phyloP scores from a whole-genome alignment of 2,797 vertebrate genomes.

The Staurois parvus region DNA sequence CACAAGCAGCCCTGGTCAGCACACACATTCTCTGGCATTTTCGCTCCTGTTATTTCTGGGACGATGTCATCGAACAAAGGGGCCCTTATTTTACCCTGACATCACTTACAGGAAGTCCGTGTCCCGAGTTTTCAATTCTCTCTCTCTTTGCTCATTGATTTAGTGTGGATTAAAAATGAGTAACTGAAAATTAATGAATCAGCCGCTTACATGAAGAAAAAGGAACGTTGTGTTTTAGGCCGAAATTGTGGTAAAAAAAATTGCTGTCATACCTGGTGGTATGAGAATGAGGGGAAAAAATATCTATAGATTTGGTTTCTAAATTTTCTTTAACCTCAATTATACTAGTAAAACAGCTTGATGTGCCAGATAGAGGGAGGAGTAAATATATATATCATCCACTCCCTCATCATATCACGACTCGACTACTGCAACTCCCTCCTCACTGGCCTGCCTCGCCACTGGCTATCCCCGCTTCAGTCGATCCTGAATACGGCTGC shows the following conservation, averaged over 20 bases:
- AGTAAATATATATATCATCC: too few species aligned
- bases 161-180: constrained; percentile 54
- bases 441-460: too few species aligned
- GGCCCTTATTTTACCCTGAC: constrained; percentile 39
- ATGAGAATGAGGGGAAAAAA: too few species aligned
- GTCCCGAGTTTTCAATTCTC: constrained; percentile 20
- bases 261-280: too few species aligned
- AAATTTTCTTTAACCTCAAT: too few species aligned
- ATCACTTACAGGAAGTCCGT: constrained; percentile 54
- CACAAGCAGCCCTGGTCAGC: constrained; percentile 1
- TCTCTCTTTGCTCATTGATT: constrained; percentile 47
- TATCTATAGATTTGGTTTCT: too few species aligned
- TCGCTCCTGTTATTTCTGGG: constrained; percentile 42
- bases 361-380: too few species aligned
- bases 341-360: too few species aligned
- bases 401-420: too few species aligned
- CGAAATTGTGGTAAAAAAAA: background rate
- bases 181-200: constrained; percentile 25
- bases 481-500: too few species aligned
- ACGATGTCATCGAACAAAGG: constrained; percentile 43
- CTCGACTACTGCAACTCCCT: too few species aligned
- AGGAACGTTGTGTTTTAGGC: background rate
- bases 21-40: constrained; percentile 39
- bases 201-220: constrained; percentile 58
- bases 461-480: too few species aligned